Base-by-base conservation (phyloP, 2,113 vertebrate genomes). In the Australoheros scitulus region DNA sequence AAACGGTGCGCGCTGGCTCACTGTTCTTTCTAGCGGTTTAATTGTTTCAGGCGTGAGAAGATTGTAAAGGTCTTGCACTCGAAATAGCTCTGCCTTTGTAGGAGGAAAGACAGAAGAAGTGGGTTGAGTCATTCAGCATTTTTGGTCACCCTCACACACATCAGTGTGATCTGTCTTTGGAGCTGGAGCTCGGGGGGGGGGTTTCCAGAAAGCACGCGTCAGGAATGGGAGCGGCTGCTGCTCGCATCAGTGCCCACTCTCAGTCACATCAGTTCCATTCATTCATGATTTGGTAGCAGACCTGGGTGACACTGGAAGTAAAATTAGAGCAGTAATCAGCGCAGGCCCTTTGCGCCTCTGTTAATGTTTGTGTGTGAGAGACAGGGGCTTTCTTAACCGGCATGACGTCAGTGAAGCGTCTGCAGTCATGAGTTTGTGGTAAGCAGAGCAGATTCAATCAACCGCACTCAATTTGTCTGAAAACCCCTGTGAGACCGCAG, bases 401-500 rank as follows among this genome's bases (percentile, higher is more conserved):
- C 29, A 6, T 93, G 90, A 94, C 89, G 87, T 92, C 76, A 84
- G 81, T 6, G 77, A 84, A 72, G 60, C 64, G 80, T 88, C 61
- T 17, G 58, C 43, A 82, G 61, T 85, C 87, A 87, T 87, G 72
- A 80, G 75, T 20, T 36, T 83, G 90, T 61, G 86, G 83, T 82
- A 34, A 76, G 11, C 7, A 20, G 64, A 59, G 76, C 80, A 60
- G 83, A 81, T 90, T 70, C 38, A 80, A 78, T 88, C 81, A 47
- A 84, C 89, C 89, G 26, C 91, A 85, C 10, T 56, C 52, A 13
- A 77, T 79, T 58, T 75, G 58, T 82, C 60, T 52, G 55, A 93
- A 94, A 94, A 68, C 84, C 92, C 92, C 89, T 60, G 68, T 41
- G 74, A 83, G 80, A 88, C 81, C 83, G 26, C 89, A 76, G 75